Percentiles rank a stretch among this genome's conserved stretches.
These are phyloP conservation scores for Megathymus violae DNA, from an alignment of 1,140 invertebrate species.

Conservation along the genomic window DNA sequence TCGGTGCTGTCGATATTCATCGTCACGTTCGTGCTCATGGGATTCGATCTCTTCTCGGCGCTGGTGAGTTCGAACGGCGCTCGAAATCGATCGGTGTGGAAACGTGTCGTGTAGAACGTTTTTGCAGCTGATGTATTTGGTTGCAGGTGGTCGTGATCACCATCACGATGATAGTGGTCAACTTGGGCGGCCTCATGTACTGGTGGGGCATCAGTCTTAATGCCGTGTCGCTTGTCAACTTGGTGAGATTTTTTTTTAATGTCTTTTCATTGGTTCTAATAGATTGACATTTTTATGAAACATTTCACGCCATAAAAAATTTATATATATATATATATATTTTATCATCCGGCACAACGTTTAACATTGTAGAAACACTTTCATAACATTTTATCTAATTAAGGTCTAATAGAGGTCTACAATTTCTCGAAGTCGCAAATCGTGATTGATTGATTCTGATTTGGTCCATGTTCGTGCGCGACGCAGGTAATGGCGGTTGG, in stretches of 20 bases:
- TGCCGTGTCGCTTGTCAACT: constrained; percentile 98
- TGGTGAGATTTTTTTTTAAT: constrained; percentile 83
- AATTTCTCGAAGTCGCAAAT: no score
- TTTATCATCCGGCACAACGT: no score
- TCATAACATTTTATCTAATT: no score
- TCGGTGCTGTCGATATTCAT: constrained; percentile 96
- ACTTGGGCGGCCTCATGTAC: constrained; percentile 98
- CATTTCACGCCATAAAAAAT: no score
- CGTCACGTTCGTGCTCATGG: constrained; percentile 97
- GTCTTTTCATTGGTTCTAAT: no score
- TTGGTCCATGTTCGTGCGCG: neutral
- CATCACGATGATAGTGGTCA: constrained; percentile 96
- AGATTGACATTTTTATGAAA: no score
- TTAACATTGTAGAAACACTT: no score
- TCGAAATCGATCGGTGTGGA: no score
- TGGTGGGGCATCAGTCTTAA: constrained; percentile 98
- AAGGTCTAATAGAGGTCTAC: no score
- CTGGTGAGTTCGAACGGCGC: constrained; percentile 61
- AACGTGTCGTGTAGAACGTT: no score
- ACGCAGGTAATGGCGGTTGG: constrained; percentile 97
- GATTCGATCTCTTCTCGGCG: constrained; percentile 95
- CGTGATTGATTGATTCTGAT: no score
- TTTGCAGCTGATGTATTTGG: constrained; percentile 71
- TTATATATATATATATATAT: no score
- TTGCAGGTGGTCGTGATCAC: constrained; percentile 92